phyloP scores from a whole-genome alignment of 1,140 invertebrate species.

The Neodiprion pinetum region DNA sequence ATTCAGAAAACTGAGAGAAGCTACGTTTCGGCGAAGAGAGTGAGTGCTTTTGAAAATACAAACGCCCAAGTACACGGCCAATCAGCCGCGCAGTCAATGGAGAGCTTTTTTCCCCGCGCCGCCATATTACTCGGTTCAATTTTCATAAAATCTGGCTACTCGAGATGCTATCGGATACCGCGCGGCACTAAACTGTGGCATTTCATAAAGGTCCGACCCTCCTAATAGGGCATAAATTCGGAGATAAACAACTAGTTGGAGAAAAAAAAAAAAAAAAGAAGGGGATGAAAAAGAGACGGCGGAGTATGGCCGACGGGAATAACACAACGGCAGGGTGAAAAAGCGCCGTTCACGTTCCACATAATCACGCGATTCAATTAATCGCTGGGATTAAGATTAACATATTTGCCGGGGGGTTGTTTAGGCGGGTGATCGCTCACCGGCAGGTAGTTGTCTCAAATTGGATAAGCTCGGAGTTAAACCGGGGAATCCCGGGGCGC shows the following conservation, averaged over 20 bases:
- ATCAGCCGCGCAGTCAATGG: too few species aligned
- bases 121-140: not conserved
- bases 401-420: not conserved
- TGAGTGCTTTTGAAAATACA: too few species aligned
- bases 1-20: too few species aligned
- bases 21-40: too few species aligned
- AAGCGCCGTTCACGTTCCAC: not conserved
- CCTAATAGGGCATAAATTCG: slow-evolving; percentile 4
- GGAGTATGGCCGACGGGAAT: too few species aligned
- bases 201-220: not conserved
- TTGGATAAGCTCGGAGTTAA: not conserved
- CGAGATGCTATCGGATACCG: not conserved
- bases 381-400: slow-evolving; percentile 1
- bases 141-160: not conserved
- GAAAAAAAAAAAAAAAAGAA: not conserved
- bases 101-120: too few species aligned
- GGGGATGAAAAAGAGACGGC: too few species aligned
- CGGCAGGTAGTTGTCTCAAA: not conserved
- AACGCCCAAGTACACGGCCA: too few species aligned
- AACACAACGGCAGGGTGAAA: too few species aligned
- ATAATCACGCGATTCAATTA: slow-evolving; percentile 7
- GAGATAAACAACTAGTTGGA: not conserved
- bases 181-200: not conserved
- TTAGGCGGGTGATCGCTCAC: not conserved
- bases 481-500: not conserved